Conservation (phyloP, 2,888 invertebrate genomes). For the Machimus rusticus region DNA sequence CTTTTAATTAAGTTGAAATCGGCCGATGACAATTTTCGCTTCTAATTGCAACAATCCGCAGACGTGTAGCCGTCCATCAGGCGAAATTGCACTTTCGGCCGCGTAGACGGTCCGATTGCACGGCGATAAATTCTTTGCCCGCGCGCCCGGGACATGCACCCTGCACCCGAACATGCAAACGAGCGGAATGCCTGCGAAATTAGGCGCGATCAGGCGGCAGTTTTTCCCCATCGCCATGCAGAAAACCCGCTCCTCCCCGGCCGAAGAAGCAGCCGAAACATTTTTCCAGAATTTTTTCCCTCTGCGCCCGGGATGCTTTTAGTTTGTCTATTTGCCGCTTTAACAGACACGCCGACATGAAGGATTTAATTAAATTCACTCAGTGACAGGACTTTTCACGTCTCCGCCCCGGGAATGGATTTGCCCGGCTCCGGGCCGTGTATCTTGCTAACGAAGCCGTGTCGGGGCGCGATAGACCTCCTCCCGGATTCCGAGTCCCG, state of each 20-base stretch:
- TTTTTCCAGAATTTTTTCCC: not conserved
- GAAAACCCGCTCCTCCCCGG: not conserved
- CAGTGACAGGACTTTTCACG: conserved; percentile 55
- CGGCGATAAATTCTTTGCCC: not conserved
- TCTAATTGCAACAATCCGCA: conserved; percentile 38
- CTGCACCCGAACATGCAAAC: not conserved
- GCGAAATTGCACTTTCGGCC: not conserved
- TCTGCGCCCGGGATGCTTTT: not conserved
- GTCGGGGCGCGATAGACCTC: conserved; percentile 22
- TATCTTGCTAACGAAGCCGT: conserved; percentile 13
- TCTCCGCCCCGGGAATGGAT: not conserved
- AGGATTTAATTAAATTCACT: conserved; percentile 64
- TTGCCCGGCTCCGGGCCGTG: not conserved
- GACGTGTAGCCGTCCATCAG: conserved; percentile 25
- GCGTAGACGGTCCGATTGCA: not conserved
- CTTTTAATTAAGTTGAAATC: conserved; percentile 31
- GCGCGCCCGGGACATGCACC: not conserved
- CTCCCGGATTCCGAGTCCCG: not conserved
- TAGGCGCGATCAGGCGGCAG: not conserved
- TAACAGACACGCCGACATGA: conserved; percentile 64
- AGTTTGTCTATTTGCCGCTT: conserved; percentile 48
- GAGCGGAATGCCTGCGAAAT: not conserved
- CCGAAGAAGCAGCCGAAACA: not conserved
- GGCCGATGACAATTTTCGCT: conserved; percentile 34
- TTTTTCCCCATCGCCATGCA: not conserved